These are phyloP conservation scores for Salmo trutta DNA, from an alignment of 2,797 vertebrate genomes.

Conservation along the genomic window DNA sequence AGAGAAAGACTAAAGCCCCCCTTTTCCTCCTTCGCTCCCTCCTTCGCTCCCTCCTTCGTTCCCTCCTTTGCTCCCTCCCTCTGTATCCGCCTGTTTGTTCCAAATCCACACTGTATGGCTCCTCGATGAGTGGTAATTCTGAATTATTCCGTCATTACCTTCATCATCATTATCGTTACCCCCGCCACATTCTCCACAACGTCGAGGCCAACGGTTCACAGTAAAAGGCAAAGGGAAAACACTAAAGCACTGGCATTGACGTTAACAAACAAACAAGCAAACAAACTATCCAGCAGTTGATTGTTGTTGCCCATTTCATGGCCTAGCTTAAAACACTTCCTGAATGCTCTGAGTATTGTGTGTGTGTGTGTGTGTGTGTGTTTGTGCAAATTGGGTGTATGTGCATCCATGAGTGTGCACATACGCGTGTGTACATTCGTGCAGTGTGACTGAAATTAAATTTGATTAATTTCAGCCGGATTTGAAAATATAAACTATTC, in stretches of 20 bases:
- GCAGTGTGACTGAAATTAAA: conserved; percentile 69
- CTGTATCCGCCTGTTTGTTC: conserved; percentile 63
- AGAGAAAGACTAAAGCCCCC: conserved; percentile 36
- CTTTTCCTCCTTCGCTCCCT: conserved; percentile 1
- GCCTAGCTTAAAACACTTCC: conserved; percentile 60
- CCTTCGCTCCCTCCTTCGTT: not conserved
- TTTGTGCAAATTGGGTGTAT: conserved; percentile 41
- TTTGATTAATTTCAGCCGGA: conserved; percentile 76
- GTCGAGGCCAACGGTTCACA: conserved; percentile 49
- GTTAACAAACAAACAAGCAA: conserved; percentile 53
- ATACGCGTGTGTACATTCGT: conserved; percentile 57
- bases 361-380: conserved; percentile 57
- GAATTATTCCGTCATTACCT: conserved; percentile 72
- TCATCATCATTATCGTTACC: conserved; percentile 71
- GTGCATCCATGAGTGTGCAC: conserved; percentile 42
- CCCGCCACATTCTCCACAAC: conserved; percentile 51
- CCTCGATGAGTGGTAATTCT: conserved; percentile 71
- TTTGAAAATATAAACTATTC: conserved; percentile 75
- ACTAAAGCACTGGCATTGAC: conserved; percentile 47
- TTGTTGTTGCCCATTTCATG: conserved; percentile 51
- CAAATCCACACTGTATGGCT: conserved; percentile 65
- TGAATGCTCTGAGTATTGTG: conserved; percentile 51
- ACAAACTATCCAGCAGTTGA: conserved; percentile 47
- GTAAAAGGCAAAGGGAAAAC: conserved; percentile 36
- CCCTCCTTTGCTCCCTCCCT: conserved; percentile 3